Evolutionary conservation across 2,888 invertebrate genomes (phyloP).

Genomic region (Calameuta idolon): DNA sequence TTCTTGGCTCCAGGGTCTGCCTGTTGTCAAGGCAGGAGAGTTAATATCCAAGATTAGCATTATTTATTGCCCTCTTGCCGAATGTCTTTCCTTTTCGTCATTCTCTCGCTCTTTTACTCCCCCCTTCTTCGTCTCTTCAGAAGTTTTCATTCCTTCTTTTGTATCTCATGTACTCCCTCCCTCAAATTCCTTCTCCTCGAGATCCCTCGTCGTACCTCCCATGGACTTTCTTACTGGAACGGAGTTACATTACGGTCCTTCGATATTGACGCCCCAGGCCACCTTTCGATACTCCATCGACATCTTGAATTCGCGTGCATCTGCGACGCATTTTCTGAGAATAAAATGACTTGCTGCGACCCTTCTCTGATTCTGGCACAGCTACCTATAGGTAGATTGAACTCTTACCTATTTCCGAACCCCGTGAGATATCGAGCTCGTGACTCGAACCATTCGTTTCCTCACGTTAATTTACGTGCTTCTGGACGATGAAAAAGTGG

Average conservation of each 20-base stretch:
- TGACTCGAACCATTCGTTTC: background rate
- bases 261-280: background rate
- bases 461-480: background rate
- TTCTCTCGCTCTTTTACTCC: conserved; percentile 6
- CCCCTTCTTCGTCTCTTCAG: background rate
- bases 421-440: background rate
- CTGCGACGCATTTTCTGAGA: background rate
- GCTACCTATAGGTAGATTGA: background rate
- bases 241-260: background rate
- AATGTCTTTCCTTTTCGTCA: conserved; percentile 19
- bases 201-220: background rate
- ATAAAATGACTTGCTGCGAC: background rate
- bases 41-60: conserved; percentile 22
- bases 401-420: background rate
- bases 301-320: background rate
- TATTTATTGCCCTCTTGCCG: conserved; percentile 23
- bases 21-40: conserved; percentile 18
- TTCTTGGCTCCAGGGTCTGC: conserved; percentile 18
- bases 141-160: background rate
- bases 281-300: background rate
- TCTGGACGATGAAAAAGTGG: background rate
- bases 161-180: background rate
- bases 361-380: background rate
- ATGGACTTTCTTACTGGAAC: background rate
- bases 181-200: background rate